These are phyloP conservation scores for Oceanites oceanicus DNA, from an alignment of 2,113 vertebrate species.

Conservation along the genomic window DNA sequence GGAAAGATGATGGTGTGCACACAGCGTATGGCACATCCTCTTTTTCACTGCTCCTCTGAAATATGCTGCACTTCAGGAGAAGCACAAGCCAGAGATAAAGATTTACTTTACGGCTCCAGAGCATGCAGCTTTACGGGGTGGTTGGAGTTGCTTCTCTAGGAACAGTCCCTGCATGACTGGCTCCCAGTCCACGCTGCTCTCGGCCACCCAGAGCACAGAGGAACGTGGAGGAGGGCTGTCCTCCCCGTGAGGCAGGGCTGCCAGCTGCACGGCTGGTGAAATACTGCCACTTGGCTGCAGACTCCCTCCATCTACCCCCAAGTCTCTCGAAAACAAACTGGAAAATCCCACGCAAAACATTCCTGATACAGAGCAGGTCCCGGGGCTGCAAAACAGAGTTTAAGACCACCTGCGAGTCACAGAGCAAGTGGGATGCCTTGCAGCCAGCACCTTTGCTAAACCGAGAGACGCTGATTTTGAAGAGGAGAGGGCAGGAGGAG, in stretches of 20 bases:
- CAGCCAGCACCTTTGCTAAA: background rate
- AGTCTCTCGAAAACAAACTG: background rate
- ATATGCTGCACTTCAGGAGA: background rate
- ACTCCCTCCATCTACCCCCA: background rate
- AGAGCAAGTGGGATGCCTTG: background rate
- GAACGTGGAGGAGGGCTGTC: background rate
- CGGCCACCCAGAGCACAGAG: background rate
- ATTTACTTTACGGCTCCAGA: background rate
- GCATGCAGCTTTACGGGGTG: background rate
- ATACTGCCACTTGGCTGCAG: background rate
- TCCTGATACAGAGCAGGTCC: background rate
- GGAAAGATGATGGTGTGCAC: background rate
- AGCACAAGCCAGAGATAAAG: background rate
- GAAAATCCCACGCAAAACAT: background rate
- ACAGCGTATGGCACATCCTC: background rate
- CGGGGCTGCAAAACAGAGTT: background rate
- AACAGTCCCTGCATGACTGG: background rate
- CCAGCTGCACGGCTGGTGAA: background rate
- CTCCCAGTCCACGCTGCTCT: background rate
- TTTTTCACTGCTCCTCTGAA: background rate
- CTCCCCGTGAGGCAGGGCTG: background rate
- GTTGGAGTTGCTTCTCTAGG: background rate
- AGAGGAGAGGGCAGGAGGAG: no score
- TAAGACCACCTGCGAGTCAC: background rate
- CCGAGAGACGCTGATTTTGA: fast-evolving